Base-by-base conservation (phyloP, 2,888 invertebrate genomes). In the Nebria salina region DNA sequence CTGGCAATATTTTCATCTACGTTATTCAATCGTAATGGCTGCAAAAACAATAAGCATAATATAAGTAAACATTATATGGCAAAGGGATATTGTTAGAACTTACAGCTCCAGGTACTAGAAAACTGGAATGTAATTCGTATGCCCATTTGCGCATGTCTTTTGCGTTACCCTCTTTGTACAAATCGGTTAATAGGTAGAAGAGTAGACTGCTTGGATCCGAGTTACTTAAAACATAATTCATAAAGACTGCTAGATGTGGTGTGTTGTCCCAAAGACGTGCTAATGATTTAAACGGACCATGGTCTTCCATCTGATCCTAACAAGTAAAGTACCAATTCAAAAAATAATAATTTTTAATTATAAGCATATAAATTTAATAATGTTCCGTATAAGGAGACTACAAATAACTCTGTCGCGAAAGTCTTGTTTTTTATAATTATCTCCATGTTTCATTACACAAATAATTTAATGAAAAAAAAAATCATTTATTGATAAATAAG, bases 81-180 rank as follows among this genome's bases (percentile, higher is more conserved):
- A 54, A 43, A 54, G 54, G 8, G 25, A 4, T 5, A 70, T 26
- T 25, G 13, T 13, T 7, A 8, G 7, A 66, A 91, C 92, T 92
- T 88, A 95, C 95, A 85, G 97, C 96, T 86, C 94, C 93, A 83
- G 97, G 97, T 86, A 97, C 95, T 82, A 97, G 91, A 91, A 98
- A 98, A 86, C 97, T 96, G 84, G 98, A 98, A 90, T 98, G 97
- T 87, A 99, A 97, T 92, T 99, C 99, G 90, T 98, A 99, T 3
- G 98, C 98, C 98, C 99, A 99, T 88, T 98, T 96, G 80, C 97
- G 93, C 93, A 98, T 95, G 87, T 99, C 98, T 90, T 96, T 95
- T 78, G 93, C 91, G 84, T 93, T 94, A 76, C 96, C 96, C 85
- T 94, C 92, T 86, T 96, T 96, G 90, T 96, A 98, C 78, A 95